A percentile compares a stretch with the other conserved stretches of the same genome.
Conservation (phyloP, 2,888 invertebrate genomes). For the Andrena trimmerana region DNA sequence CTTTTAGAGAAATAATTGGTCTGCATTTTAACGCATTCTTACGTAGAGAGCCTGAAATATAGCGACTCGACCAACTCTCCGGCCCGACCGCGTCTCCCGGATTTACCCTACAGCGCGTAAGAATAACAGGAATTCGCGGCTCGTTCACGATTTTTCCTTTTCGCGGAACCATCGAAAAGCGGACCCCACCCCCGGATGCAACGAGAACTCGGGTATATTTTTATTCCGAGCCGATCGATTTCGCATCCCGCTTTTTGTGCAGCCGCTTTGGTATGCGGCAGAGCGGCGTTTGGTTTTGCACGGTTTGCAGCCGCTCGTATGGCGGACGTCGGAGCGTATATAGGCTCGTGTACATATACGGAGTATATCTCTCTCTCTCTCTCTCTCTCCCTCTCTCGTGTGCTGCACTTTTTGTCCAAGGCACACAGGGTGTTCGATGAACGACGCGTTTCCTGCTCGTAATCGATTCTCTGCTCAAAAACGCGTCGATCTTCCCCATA, state of each 20-base stretch:
- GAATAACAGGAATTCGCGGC: not conserved
- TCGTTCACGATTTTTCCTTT: slow-evolving; percentile 32
- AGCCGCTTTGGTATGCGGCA: slow-evolving; percentile 54
- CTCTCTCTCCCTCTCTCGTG: not conserved
- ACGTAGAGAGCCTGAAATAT: no score
- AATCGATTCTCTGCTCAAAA: slow-evolving; percentile 25
- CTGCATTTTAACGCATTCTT: no score
- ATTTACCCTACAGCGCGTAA: not conserved
- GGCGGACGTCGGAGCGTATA: slow-evolving; percentile 51
- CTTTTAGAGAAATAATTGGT: no score
- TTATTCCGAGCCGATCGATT: slow-evolving; percentile 65
- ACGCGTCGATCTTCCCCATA: not conserved
- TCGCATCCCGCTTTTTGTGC: slow-evolving; percentile 59
- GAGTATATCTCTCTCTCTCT: not conserved
- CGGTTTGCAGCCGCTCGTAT: slow-evolving; percentile 51
- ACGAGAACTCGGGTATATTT: slow-evolving; percentile 59
- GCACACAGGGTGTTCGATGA: slow-evolving; percentile 28
- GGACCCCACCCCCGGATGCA: slow-evolving; percentile 2
- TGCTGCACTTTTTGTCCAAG: slow-evolving; percentile 37
- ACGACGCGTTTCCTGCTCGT: slow-evolving; percentile 13
- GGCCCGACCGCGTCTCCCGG: no score
- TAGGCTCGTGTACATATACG: slow-evolving; percentile 23
- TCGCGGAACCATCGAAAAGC: slow-evolving; percentile 39
- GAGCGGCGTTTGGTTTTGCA: slow-evolving; percentile 63
- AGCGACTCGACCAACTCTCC: no score